Evolutionary conservation across 2,888 invertebrate species (phyloP), one percentile per base, ranked within the genome.

Genomic region (Synanthedon vespiformis): DNA sequence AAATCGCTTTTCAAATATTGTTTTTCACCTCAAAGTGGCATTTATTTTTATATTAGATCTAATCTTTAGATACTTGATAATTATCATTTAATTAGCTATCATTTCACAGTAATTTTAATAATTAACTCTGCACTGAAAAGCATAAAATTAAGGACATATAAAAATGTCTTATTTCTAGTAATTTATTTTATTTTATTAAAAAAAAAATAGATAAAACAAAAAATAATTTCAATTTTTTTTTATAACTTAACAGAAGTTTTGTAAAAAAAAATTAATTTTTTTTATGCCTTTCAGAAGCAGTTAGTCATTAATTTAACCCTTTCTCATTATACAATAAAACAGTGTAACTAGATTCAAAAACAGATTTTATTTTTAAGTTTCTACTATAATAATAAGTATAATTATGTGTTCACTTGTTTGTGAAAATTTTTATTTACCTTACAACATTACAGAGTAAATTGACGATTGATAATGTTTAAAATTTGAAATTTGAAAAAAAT

Each of bases 291-390:
- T 34, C 34, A 34, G 6, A 34, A 8, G 34, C 34, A 55, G 55
- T 55, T 51, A 53, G 56, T 53, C 53, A 34, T 34, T 34, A 34
- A 34, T 34, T 34, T 34, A 34, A 34, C 34, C 34, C 34, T 34
- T 34, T 34, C 10, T 34, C 34, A 34, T 34, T 34, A 34, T 34
- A 34, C 6, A 34, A 34, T 6, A 34, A 34, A 34, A 10, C 34
- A 34, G 34, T 34, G 34, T 57, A 57, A 58, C 55, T 61, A 61
- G 22, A 22, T 53, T 63, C 61, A 69, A 59, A 65, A 69, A 72
- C 62, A 56, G 55, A 58, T 54, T 54, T 58, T 77, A 77, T 67
- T 73, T 72, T 58, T 80, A 80, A 82, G 80, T 81, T 78, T 80
- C 67, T 71, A 10, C 67, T 71, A 34, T 34, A 34, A n/a, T 34